Base-by-base conservation (phyloP, 2,113 vertebrate species). In the Felis chaus region DNA sequence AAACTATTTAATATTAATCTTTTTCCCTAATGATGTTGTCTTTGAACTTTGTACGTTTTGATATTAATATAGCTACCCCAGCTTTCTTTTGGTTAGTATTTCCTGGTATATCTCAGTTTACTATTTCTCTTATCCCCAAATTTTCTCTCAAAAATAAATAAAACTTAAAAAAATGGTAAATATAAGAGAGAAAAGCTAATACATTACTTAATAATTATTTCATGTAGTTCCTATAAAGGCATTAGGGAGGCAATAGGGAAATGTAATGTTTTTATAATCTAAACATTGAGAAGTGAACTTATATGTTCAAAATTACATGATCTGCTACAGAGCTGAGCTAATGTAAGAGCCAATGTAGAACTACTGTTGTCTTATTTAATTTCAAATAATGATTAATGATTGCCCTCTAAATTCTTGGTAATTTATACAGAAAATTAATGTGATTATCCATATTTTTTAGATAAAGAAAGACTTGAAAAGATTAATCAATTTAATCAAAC, bases 401-500 rank as follows among this genome's bases (percentile, higher is more conserved):
- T 69, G 23, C 5, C 18, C 61, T 94, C 4, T 73, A 53, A 87
- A 95, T 53, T 87, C 31, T 21, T 94, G 19, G 5, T 36, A 82
- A 66, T 57, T 97, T 81, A 90, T 79, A 53, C 2, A 90, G 68
- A 92, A 82, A 82, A 86, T 78, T 78, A 57, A 86, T 27, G 39
- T 89, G 14, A 48, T 89, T 84, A 48, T 71, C 39, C n/a, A 55
- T 86, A 81, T 89, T 93, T 90, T 82, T 68, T 89, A 86, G 53
- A 66, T 69, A 92, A 88, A 50, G 7, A 92, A 88, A 50, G 5
- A 81, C 10, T 91, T 79, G 29, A 95, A 78, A 33, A 79, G 48
- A 83, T 93, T 36, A 83, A 78, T 18, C 25, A 80, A 86, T 5
- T 73, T 90, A 89, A 68, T 74, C 53, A 91, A 45, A 79, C 25